A percentile compares a stretch with the other conserved stretches of the same genome.
phyloP scores from a whole-genome alignment of 2,113 vertebrate species.

The Menura novaehollandiae region DNA sequence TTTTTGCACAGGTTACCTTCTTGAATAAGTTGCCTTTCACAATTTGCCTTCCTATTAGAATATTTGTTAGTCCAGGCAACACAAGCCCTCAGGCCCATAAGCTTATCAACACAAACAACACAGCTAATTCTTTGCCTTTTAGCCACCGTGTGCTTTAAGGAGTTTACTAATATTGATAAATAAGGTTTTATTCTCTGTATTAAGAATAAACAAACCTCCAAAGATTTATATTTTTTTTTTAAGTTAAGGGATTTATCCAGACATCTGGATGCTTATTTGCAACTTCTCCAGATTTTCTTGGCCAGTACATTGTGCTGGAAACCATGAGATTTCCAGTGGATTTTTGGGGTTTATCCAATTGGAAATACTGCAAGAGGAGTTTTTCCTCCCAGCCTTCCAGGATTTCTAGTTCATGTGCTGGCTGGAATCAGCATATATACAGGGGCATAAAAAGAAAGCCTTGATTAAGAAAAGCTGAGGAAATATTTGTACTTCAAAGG shows the following conservation, averaged over 20 bases:
- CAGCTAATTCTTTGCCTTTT: background rate
- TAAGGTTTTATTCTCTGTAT: background rate
- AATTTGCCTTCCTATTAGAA: background rate
- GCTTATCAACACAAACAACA: background rate
- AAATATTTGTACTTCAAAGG: conserved; percentile 46
- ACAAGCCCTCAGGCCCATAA: background rate
- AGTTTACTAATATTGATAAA: background rate
- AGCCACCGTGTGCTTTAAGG: background rate
- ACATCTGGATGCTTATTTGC: conserved; percentile 43
- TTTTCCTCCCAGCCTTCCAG: conserved; percentile 46
- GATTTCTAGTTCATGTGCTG: background rate
- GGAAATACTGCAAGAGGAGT: conserved; percentile 1
- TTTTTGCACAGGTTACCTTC: background rate
- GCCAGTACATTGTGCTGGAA: background rate
- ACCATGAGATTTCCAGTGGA: conserved; percentile 2
- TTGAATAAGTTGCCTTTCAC: background rate
- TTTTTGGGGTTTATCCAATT: conserved; percentile 10
- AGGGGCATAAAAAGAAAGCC: background rate
- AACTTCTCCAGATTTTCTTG: conserved; percentile 19
- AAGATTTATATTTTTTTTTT: background rate
- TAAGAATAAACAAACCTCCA: background rate
- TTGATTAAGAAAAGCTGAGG: conserved; percentile 33
- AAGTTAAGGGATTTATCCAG: background rate
- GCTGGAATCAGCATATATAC: background rate
- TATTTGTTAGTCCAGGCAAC: background rate